Evolutionary conservation across 2,797 vertebrate species (phyloP).

Genomic region (Chaetodon trifasciatus): DNA sequence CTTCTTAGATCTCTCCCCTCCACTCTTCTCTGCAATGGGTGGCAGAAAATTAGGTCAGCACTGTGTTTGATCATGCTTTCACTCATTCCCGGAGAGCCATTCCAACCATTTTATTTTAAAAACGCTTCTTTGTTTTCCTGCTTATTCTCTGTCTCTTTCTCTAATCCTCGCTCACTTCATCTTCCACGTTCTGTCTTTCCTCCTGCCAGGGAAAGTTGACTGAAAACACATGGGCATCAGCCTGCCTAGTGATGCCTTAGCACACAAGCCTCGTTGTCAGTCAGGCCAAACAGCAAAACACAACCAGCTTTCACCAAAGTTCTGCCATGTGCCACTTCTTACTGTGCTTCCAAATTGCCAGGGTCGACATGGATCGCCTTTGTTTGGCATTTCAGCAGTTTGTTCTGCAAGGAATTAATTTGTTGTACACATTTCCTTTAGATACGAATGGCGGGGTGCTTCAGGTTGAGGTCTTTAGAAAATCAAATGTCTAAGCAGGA

Average conservation of each 20-base stretch:
- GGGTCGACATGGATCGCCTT: constrained; percentile 13
- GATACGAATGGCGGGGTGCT: constrained; percentile 9
- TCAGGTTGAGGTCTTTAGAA: neutral
- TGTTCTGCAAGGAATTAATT: constrained; percentile 23
- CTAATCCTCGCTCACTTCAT: constrained; percentile 27
- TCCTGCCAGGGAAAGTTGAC: constrained; percentile 55
- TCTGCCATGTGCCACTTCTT: neutral
- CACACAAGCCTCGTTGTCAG: constrained; percentile 37
- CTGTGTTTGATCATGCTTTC: constrained; percentile 56
- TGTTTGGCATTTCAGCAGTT: constrained; percentile 42
- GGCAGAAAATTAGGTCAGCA: constrained; percentile 55
- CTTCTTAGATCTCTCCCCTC: constrained; percentile 20
- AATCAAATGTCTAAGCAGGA: neutral
- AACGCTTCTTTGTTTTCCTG: constrained; percentile 46
- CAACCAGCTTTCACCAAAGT: constrained; percentile 47
- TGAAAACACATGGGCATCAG: constrained; percentile 69
- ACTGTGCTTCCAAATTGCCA: constrained; percentile 16
- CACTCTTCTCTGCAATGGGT: constrained; percentile 7
- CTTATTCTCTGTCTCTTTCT: constrained; percentile 35
- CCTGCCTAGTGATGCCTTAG: constrained; percentile 52
- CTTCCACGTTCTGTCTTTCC: constrained; percentile 27
- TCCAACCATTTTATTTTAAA: constrained; percentile 37
- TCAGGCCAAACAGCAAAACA: constrained; percentile 44
- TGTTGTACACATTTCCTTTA: neutral
- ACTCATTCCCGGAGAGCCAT: constrained; percentile 30